Base-by-base conservation (phyloP, 2,113 vertebrate genomes). In the Alaudala cheleensis region DNA sequence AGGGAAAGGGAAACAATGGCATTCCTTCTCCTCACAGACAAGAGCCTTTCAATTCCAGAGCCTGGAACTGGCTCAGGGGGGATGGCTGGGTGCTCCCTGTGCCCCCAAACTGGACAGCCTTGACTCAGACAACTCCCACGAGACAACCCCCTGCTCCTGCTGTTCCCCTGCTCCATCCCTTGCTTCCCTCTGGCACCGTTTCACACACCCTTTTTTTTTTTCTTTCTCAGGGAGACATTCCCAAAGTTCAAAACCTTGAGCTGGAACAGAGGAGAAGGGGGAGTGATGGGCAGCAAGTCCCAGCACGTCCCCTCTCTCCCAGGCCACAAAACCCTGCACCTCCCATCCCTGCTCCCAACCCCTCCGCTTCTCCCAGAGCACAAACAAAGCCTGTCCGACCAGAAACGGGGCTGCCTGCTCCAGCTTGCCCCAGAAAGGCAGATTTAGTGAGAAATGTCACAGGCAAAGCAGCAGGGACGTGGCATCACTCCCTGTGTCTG, bases 361-460 rank as follows among this genome's bases (percentile, higher is more conserved):
- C 37, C 76, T 44, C 64, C 5, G 3, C 65, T 76, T 65, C 91
- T 95, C 84, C 87, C 88, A n/a, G 80, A 86, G 83, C 85, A 40
- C 89, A 93, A 86, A 92, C 86, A 91, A 61, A 98, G 97, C 97
- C 96, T 86, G 98, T 79, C 97, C 91, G 78, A 98, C 98, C 96
- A 97, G 98, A 97, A 97, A 72, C 21, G 21, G 62, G 88, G 73
- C 12, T 56, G 84, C 94, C 91, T 98, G 98, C 97, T 97, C 89
- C 3, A 6, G 80, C 98, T 83, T 49, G 97, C 96, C 97, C 90
- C 88, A 65, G 76, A 94, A 90, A 95, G 29, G 61, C 86, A 92
- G 87, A 94, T 81, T 69, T 26, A 72, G 86, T 57, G 94, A 90
- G 95, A 84, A 90, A 93, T 31, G 39, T 62, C 76, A 81, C 60